phyloP scores from a whole-genome alignment of 1,140 invertebrate species.

The Drosophila miranda region DNA sequence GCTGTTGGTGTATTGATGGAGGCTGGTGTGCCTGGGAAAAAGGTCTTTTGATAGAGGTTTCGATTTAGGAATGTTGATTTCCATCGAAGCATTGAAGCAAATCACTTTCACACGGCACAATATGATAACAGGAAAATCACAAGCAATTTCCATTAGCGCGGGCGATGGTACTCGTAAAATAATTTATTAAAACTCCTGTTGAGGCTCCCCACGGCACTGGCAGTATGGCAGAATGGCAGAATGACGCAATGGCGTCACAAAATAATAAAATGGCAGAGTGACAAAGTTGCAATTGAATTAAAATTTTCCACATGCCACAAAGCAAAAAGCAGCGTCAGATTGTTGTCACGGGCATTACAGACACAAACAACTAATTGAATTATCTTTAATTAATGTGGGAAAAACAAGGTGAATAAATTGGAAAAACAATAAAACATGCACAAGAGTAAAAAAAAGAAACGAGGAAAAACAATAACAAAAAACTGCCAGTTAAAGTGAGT shows the following conservation, averaged over 20 bases:
- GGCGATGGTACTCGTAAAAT: conserved; percentile 35
- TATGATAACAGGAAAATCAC: conserved; percentile 1
- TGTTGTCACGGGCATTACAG: conserved; percentile 16
- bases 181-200: conserved; percentile 65
- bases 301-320: conserved; percentile 32
- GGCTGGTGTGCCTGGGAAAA: too few relatives aligned
- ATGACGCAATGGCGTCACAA: neutral
- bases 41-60: too few relatives aligned
- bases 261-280: conserved; percentile 29
- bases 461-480: neutral
- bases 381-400: conserved; percentile 63
- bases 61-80: too few relatives aligned
- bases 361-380: conserved; percentile 40
- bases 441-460: conserved; percentile 1
- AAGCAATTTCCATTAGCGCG: conserved; percentile 46
- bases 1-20: neutral
- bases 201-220: conserved; percentile 10
- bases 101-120: conserved; percentile 7
- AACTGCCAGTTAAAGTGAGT: conserved; percentile 5
- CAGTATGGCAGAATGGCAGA: too few relatives aligned
- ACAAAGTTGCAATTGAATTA: conserved; percentile 74
- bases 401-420: conserved; percentile 9
- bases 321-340: conserved; percentile 9
- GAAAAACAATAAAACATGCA: conserved; percentile 16
- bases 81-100: too few relatives aligned